Percentiles rank a stretch among this genome's conserved stretches.
Conservation (phyloP, 2,888 invertebrate species). For the Papilio protenor region DNA sequence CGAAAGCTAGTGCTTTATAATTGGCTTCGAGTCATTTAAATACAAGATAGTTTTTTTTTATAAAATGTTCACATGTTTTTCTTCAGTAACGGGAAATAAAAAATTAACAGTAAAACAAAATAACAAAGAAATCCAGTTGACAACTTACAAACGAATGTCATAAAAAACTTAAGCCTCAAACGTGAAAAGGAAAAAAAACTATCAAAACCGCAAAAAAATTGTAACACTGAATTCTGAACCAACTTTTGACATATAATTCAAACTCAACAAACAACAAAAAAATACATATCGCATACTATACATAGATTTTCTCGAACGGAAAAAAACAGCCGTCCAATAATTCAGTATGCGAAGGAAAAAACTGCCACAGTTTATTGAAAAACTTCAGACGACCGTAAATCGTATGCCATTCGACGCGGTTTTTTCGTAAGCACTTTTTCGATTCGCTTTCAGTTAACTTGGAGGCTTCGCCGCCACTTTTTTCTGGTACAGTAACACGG, state of each 20-base stretch:
- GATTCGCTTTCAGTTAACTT: conserved; percentile 50
- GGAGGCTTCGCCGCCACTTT: conserved; percentile 48
- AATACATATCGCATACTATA: conserved; percentile 1
- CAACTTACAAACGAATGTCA: conserved; percentile 10
- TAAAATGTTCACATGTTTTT: background rate
- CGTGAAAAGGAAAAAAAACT: background rate
- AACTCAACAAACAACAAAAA: conserved; percentile 9
- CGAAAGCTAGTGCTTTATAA: no score
- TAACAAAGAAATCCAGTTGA: background rate
- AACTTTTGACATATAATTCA: conserved; percentile 12
- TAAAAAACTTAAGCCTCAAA: background rate
- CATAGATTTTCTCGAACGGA: conserved; percentile 5
- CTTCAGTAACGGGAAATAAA: background rate
- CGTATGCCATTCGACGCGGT: conserved; percentile 38
- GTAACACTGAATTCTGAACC: conserved; percentile 24
- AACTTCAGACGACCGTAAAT: conserved; percentile 35
- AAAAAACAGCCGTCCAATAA: background rate
- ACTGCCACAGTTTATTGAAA: conserved; percentile 30
- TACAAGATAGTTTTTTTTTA: background rate
- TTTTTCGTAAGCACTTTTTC: conserved; percentile 50
- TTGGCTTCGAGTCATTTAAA: background rate
- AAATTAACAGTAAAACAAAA: background rate
- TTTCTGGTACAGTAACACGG: conserved; percentile 62
- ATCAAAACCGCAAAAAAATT: conserved; percentile 22
- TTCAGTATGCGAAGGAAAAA: conserved; percentile 23